phyloP scores from a whole-genome alignment of 2,797 vertebrate genomes.

The Tangara arthus region DNA sequence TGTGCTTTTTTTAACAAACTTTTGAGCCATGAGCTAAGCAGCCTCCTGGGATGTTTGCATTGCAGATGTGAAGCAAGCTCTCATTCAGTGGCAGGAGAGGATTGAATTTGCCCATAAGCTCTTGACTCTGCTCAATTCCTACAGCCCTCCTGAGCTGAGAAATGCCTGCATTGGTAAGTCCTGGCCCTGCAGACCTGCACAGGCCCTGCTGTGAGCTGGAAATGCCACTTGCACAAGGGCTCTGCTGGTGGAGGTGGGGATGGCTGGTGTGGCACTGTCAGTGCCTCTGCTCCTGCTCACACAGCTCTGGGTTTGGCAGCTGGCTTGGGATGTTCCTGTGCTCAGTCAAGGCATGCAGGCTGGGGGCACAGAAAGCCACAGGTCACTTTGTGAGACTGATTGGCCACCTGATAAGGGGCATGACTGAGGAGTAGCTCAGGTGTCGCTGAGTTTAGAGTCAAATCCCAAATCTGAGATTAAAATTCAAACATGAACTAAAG shows the following conservation, averaged over 20 bases:
- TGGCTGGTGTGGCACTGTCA: neutral
- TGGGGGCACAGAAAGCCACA: neutral
- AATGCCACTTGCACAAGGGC: neutral
- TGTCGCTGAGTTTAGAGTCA: neutral
- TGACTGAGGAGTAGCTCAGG: neutral
- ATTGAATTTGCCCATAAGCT: slow-evolving; percentile 99
- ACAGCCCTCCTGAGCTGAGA: slow-evolving; percentile 94
- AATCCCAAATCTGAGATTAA: neutral
- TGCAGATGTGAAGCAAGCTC: slow-evolving; percentile 96
- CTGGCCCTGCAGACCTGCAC: neutral
- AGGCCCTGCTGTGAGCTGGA: neutral
- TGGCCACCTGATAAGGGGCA: neutral
- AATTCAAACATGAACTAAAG: neutral
- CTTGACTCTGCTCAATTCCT: slow-evolving; percentile 95
- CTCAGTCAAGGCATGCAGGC: neutral
- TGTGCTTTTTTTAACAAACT: neutral
- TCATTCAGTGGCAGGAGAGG: slow-evolving; percentile 99
- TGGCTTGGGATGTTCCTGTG: neutral
- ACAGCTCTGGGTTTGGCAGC: neutral
- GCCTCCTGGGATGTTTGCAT: slow-evolving; percentile 40
- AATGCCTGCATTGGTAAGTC: slow-evolving; percentile 92
- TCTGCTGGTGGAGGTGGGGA: neutral
- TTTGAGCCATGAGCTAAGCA: neutral
- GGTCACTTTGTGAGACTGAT: neutral
- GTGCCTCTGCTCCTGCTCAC: neutral